A percentile compares a stretch with the other conserved stretches of the same genome.
Evolutionary conservation across 2,113 vertebrate genomes (phyloP).

Genomic region (Mionectes macconnelli): DNA sequence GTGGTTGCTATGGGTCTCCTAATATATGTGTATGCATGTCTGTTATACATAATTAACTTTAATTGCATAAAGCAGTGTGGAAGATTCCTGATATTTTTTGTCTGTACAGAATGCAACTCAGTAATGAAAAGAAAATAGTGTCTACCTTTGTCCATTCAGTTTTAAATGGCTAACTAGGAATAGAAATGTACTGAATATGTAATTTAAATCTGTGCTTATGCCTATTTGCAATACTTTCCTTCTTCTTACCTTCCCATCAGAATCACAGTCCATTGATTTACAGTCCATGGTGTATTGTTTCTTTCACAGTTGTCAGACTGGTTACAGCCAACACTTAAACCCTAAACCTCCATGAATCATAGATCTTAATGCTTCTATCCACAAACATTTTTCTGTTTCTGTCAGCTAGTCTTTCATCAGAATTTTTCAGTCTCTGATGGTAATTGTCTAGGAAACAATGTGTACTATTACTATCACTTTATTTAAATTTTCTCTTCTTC

Average conservation of each 20-base stretch:
- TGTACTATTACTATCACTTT: no score
- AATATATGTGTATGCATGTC: background rate
- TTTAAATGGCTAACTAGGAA: background rate
- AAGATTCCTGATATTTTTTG: background rate
- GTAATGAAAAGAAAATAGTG: background rate
- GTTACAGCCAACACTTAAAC: background rate
- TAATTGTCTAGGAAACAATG: background rate
- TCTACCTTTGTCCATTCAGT: background rate
- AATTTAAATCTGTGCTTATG: background rate
- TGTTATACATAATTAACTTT: background rate
- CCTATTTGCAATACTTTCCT: background rate
- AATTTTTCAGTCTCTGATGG: background rate
- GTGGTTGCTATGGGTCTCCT: background rate
- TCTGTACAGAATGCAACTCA: background rate
- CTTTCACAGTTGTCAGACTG: background rate
- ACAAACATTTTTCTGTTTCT: background rate
- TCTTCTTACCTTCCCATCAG: background rate
- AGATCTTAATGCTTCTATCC: background rate
- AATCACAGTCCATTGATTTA: background rate
- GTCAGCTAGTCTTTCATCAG: background rate
- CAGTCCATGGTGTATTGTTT: background rate
- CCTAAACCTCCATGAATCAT: background rate
- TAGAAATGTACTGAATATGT: background rate
- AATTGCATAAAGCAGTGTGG: background rate
- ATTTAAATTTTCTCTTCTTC: background rate